Conservation (phyloP, 2,113 vertebrate genomes). For the Amphilophus citrinellus region DNA sequence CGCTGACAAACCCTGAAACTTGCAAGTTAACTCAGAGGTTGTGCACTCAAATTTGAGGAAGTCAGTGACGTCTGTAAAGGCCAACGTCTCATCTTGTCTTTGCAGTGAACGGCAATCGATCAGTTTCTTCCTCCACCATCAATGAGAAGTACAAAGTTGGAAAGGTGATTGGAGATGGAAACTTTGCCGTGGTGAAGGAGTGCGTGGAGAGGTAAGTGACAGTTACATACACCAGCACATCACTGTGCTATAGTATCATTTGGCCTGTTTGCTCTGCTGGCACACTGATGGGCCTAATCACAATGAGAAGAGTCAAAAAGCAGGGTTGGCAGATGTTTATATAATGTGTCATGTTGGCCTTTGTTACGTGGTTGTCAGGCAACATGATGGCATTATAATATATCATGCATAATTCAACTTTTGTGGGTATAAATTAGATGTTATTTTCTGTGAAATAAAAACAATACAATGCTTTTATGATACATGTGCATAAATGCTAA, state of each 20-base stretch:
- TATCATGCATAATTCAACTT: neutral
- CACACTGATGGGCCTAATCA: neutral
- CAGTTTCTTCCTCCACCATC: constrained; percentile 87
- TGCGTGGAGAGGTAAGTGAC: constrained; percentile 89
- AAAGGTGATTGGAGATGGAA: constrained; percentile 97
- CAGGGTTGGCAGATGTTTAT: neutral
- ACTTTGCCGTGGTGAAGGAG: constrained; percentile 97
- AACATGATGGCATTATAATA: neutral
- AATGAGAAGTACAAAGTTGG: constrained; percentile 95
- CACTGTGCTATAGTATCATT: neutral
- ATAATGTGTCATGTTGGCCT: neutral
- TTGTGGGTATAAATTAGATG: too few relatives aligned
- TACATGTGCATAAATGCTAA: neutral
- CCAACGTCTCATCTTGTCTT: neutral
- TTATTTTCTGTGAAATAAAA: too few relatives aligned
- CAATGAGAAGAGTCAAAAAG: neutral
- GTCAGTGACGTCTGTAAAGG: neutral
- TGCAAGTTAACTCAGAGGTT: neutral
- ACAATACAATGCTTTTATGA: neutral
- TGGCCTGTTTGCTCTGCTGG: neutral
- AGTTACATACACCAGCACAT: neutral
- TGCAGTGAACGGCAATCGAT: constrained; percentile 91
- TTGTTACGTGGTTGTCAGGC: neutral
- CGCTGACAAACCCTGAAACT: neutral
- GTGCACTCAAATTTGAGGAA: neutral